Evolutionary conservation across 2,113 vertebrate genomes (phyloP), one percentile per base, ranked within the genome.

Genomic region (Aspiorhynchus laticeps): DNA sequence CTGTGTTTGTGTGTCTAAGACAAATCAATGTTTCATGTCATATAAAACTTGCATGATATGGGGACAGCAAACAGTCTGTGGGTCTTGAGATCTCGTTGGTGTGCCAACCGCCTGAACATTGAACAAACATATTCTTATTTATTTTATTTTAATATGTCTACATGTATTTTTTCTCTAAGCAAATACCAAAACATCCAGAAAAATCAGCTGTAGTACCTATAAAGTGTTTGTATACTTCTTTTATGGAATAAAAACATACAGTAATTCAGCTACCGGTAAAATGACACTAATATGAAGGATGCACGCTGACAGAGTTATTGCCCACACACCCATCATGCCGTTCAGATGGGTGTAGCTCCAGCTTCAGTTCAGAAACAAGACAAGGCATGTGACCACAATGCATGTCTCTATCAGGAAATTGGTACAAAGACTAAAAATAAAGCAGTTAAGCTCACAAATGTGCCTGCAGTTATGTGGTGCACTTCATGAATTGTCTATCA

Each of bases 41-140:
- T 90, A 91, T 92, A 86, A 91, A 93, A 93, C 92, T 92, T 92
- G 87, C 87, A 93, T 92, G 90, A 73, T n/a, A 26, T 87, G 91
- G 89, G 93, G 88, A 86, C 89, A 41, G 33, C 10, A 33, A 33
- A 69, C 26, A 67, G 11, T 73, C 9, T 33, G 31, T 69, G 67
- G 67, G 67, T 69, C 67, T 71, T 19, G 17, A 36, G 17, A 71
- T 73, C 36, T 41, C 0, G 8, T 38, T 10, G 19, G 36, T 41
- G 69, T 73, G 36, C 31, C 15, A 69, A 33, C 1, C 17, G 28
- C 17, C 7, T 9, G 26, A 69, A 36, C 31, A 41, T 17, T 67
- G 65, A 69, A 31, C 65, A 33, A 69, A 12, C 6, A 69, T 12
- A 33, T 38, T 73, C 10, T 74, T 0, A 41, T 74, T n/a, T 24